Evolutionary conservation across 2,888 invertebrate species (phyloP), one percentile per base, ranked within the genome.

Genomic region (Polylopha cassiicola): DNA sequence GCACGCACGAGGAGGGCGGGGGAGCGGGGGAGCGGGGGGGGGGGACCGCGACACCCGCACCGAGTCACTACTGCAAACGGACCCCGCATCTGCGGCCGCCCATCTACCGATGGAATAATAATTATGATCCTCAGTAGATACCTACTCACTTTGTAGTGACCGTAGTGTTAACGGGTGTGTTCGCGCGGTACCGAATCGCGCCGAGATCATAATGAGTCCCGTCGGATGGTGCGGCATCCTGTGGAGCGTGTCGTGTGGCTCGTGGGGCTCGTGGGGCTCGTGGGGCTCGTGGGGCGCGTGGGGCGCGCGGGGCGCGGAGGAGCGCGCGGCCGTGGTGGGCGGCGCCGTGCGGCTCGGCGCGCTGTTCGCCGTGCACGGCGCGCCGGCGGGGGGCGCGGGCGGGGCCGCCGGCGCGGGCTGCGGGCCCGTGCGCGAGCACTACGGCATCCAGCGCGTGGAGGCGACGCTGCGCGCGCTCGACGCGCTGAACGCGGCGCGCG

Each of bases 371-470:
- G 82, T 89, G 29, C 89, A 89, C 63, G 76, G 85, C 37, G 81
- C 85, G 47, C 88, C 73, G 16, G 51, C 41, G 14, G 54, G 37
- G 13, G 65, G 37, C 15, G 65, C 62, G 21, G 50, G 48, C 6
- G 61, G 61, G 21, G 50, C 47, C 6, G 61, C 57, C 7, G 64
- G 55, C 30, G 54, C 61, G 31, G 43, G 53, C 15, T 66, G 68
- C 53, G 69, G 65, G 18, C 44, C 58, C 32, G 89, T 92, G 45
- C 87, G 92, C 58, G 92, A 93, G 65, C 88, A 90, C 61, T 93
- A 93, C 72, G 93, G 92, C 28, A 91, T 93, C 34, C 92, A 93
- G 69, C 76, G 93, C 44, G 88, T 89, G 10, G 91, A 91, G 73
- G 89, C 87, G 9, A 87, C 89, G 13, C 84, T 89, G 55, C 79